Evolutionary conservation across 1,140 invertebrate genomes (phyloP).

Genomic region (Cylas formicarius): DNA sequence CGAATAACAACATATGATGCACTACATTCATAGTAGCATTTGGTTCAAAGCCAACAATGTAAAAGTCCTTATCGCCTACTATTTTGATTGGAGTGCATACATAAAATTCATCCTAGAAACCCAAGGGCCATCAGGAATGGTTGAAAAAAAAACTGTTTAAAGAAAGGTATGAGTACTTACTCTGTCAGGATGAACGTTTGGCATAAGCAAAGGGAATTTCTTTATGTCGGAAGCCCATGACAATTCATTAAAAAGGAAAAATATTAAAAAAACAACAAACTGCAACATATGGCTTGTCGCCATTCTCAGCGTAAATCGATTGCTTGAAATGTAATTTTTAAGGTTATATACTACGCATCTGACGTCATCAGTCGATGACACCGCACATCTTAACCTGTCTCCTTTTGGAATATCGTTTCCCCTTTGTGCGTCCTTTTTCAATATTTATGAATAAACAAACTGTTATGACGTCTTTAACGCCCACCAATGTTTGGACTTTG

Average conservation of each 20-base stretch:
- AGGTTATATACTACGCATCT: conserved; percentile 5
- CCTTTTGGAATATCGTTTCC: too few species aligned
- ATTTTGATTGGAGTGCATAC: conserved; percentile 77
- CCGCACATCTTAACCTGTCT: too few species aligned
- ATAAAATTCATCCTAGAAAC: conserved; percentile 72
- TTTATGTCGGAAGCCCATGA: conserved; percentile 34
- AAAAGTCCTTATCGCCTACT: conserved; percentile 60
- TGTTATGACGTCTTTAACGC: too few species aligned
- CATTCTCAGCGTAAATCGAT: conserved; percentile 22
- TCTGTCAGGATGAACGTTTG: conserved; percentile 57
- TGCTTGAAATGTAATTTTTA: conserved; percentile 2
- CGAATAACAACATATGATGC: conserved; percentile 96
- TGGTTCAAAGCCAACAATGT: conserved; percentile 86
- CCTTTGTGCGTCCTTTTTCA: too few species aligned
- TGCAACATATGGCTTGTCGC: conserved; percentile 28
- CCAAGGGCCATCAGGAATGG: neutral
- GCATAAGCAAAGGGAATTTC: conserved; percentile 62
- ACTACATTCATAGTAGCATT: conserved; percentile 84
- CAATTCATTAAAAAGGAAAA: conserved; percentile 19
- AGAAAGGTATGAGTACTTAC: conserved; percentile 44
- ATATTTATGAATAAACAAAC: too few species aligned
- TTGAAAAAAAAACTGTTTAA: neutral
- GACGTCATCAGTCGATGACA: too few species aligned
- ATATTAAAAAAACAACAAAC: conserved; percentile 19
- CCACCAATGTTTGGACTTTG: too few species aligned